A percentile compares a stretch with the other conserved stretches of the same genome.
Conservation (phyloP, 1,140 invertebrate genomes). For the Drosophila bocki region DNA sequence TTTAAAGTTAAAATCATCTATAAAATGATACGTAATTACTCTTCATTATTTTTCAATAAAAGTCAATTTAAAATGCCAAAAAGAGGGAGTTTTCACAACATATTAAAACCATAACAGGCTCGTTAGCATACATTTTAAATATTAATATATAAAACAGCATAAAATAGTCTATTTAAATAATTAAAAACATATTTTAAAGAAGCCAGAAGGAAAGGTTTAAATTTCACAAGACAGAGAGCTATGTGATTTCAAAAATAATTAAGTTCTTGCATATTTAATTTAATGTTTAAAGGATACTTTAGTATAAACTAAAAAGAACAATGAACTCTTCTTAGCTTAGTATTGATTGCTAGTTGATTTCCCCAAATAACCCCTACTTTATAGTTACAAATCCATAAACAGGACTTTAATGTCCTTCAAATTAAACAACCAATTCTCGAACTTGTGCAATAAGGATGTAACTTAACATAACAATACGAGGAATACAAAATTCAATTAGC, state of each 20-base stretch:
- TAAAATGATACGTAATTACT: background rate
- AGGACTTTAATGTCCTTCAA: no score
- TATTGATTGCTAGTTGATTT: no score
- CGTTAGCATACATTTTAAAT: background rate
- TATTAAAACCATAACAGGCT: background rate
- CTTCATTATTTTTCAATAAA: background rate
- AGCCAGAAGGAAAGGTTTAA: no score
- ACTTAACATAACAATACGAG: constrained; percentile 8
- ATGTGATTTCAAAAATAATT: no score
- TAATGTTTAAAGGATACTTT: no score
- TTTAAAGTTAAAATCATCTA: background rate
- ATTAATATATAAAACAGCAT: background rate
- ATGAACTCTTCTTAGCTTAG: no score
- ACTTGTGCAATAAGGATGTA: no score
- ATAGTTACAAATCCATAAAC: no score
- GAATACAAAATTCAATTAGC: constrained; percentile 13
- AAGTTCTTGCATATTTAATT: background rate
- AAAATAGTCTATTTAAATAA: background rate
- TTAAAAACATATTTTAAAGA: background rate
- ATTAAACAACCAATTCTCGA: no score
- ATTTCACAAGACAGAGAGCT: background rate
- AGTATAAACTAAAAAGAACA: background rate
- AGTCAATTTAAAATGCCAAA: background rate
- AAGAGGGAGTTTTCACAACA: no score
- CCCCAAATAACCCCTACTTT: no score